phyloP scores from a whole-genome alignment of 2,888 invertebrate species.

The Nemurella pictetii region DNA sequence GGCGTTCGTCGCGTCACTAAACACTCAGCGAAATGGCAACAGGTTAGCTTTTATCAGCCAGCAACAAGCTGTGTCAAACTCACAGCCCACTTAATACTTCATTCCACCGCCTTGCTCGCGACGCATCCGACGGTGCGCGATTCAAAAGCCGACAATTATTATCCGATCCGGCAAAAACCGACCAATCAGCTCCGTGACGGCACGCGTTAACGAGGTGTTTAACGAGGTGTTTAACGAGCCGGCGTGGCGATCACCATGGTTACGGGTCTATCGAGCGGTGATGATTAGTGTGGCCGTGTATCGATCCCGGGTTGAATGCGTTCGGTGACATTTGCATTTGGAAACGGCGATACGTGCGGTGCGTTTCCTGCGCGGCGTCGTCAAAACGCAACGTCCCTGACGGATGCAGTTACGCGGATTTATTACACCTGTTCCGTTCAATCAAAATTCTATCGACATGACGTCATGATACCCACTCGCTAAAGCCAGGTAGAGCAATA shows the following conservation, averaged over 20 bases:
- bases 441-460: no score
- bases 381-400: no score
- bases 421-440: no score
- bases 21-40: no score
- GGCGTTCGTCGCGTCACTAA: no score
- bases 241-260: background rate
- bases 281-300: background rate
- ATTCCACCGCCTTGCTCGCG: no score
- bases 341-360: background rate
- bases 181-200: background rate
- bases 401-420: no score
- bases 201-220: background rate
- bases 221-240: background rate
- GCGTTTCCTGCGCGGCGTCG: no score
- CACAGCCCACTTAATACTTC: background rate
- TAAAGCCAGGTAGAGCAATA: no score
- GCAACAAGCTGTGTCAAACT: background rate
- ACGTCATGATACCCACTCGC: no score
- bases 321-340: background rate
- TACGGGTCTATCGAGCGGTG: background rate
- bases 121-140: background rate
- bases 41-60: background rate
- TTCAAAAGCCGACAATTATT: background rate
- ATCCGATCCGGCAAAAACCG: background rate
- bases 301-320: background rate